Evolutionary conservation across 2,888 invertebrate genomes (phyloP), one percentile per base, ranked within the genome.

Genomic region (Caenorhabditis parvicauda): DNA sequence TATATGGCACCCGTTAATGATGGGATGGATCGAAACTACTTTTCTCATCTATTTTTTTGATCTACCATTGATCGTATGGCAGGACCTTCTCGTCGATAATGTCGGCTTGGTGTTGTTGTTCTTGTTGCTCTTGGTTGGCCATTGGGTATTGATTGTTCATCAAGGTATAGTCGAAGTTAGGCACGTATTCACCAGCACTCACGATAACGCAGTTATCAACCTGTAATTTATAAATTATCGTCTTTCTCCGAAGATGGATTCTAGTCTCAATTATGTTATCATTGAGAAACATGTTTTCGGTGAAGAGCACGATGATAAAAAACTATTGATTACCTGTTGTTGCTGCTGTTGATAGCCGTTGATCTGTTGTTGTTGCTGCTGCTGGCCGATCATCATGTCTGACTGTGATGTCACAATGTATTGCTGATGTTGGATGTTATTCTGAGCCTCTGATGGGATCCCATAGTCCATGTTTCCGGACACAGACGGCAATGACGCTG

Each of bases 141-240:
- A 67, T 57, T 24, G 55, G 59, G 22, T 70, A 64, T 19, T 54
- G 59, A 17, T 54, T 49, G 24, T 58, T 57, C 38, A 68, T 49
- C 60, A 63, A 57, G 21, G 59, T 44, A 47, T 67, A 72, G 51
- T 74, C 74, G 47, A 69, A 74, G 49, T 62, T 70, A 9, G 72
- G 59, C 50, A 64, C 56, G 55, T 72, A 74, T 4, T 72, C 74
- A 19, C 63, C 62, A 1, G 64, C 35, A 17, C 63, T 49, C 27
- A 72, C 58, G 9, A 72, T 42, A 5, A 68, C 62, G 28, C 70
- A 70, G 21, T 57, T 63, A 48, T 73, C 73, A 37, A 72, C 39
- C 61, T 63, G 47, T 32, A 68, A 64, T 17, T 2, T 27, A 27
- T 14, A 2, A 28, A 27, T 14, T 53, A n/a, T 22, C 39, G 21